A percentile compares a stretch with the other conserved stretches of the same genome.
Conservation (phyloP, 2,113 vertebrate genomes). For the Eublepharis macularius region DNA sequence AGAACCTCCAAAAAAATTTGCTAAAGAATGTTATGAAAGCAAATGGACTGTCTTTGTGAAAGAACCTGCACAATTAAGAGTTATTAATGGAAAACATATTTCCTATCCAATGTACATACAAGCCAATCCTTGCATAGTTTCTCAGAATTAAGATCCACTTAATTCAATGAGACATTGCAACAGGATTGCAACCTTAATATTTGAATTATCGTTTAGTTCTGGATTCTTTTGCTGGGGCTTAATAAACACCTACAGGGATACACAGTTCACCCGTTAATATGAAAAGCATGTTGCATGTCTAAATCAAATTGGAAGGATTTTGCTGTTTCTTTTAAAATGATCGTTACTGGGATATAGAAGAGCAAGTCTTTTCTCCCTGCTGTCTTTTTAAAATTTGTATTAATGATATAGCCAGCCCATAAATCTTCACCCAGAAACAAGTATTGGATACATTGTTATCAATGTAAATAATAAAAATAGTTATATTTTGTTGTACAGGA, state of each 20-base stretch:
- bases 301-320: neutral
- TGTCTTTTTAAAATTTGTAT: neutral
- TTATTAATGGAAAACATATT: neutral
- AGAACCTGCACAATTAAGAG: rapidly evolving
- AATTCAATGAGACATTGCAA: rapidly evolving
- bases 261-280: neutral
- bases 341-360: neutral
- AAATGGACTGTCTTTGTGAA: neutral
- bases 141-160: neutral
- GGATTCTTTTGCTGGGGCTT: neutral
- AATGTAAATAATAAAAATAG: neutral
- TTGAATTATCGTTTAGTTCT: neutral
- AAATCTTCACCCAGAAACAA: neutral
- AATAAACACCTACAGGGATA: neutral
- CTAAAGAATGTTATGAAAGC: neutral
- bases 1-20: neutral
- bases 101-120: neutral
- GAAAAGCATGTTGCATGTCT: neutral
- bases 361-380: neutral
- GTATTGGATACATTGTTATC: neutral
- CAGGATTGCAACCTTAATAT: neutral
- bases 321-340: neutral
- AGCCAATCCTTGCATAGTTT: neutral
- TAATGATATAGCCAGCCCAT: neutral
- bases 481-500: too few relatives aligned